Percentiles rank a stretch among this genome's conserved stretches.
phyloP scores from a whole-genome alignment of 2,888 invertebrate genomes.

The Zonitis immaculata region DNA sequence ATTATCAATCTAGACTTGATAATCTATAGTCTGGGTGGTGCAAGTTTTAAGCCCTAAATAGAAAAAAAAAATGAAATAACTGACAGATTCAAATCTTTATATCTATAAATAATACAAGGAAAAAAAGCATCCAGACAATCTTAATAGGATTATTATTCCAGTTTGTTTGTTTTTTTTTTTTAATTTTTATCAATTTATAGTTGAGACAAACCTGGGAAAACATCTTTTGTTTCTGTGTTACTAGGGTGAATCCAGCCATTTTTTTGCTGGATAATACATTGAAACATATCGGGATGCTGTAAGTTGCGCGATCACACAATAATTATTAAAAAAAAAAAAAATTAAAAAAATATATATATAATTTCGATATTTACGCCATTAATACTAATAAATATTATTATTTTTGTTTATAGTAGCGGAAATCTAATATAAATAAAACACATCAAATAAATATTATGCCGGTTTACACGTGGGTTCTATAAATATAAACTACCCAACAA shows the following conservation, averaged over 20 bases:
- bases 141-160: too few species aligned
- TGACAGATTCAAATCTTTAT: too few species aligned
- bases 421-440: conserved; percentile 35
- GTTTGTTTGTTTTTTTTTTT: too few species aligned
- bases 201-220: conserved; percentile 64
- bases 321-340: too few species aligned
- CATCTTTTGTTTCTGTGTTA: conserved; percentile 66
- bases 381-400: not conserved
- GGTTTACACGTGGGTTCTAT: conserved; percentile 30
- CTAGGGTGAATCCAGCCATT: conserved; percentile 70
- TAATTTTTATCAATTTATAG: too few species aligned
- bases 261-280: conserved; percentile 77
- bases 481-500: conserved; percentile 23
- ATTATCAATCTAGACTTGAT: too few species aligned
- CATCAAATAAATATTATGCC: conserved; percentile 23
- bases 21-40: too few species aligned
- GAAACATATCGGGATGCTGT: conserved; percentile 58
- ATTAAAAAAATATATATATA: not conserved
- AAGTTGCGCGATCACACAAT: conserved; percentile 17
- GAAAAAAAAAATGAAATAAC: too few species aligned
- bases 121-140: too few species aligned
- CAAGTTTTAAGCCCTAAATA: too few species aligned
- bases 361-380: conserved; percentile 9
- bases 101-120: too few species aligned
- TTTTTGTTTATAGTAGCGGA: conserved; percentile 27